phyloP scores from a whole-genome alignment of 2,113 vertebrate genomes.

The Pholis gunnellus region DNA sequence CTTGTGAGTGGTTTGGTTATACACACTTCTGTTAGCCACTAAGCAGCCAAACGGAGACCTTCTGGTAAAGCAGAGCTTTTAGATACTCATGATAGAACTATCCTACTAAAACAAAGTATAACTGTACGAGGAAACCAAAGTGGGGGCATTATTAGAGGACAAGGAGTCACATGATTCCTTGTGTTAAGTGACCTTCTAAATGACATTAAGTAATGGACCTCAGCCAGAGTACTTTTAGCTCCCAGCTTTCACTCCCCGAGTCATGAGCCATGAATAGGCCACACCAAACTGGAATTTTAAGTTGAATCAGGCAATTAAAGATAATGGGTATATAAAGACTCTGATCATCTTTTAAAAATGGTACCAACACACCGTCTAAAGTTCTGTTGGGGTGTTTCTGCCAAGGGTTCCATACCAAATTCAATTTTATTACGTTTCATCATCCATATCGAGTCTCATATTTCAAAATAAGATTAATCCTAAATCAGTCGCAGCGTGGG shows the following conservation, averaged over 20 bases:
- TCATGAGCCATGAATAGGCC: slow-evolving; percentile 42
- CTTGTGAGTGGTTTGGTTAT: background rate
- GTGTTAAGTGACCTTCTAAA: slow-evolving; percentile 27
- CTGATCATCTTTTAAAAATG: background rate
- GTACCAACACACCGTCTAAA: background rate
- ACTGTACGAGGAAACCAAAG: slow-evolving; percentile 20
- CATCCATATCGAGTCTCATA: background rate
- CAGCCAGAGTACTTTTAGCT: slow-evolving; percentile 13
- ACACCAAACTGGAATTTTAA: background rate
- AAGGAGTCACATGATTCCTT: slow-evolving; percentile 21
- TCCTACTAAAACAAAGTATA: background rate
- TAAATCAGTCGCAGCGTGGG: background rate
- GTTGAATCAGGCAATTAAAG: background rate
- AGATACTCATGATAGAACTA: background rate
- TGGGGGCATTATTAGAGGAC: slow-evolving; percentile 33
- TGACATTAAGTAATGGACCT: slow-evolving; percentile 25
- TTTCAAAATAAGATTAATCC: background rate
- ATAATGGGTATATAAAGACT: background rate
- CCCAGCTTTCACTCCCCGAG: slow-evolving; percentile 23
- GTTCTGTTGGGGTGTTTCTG: background rate
- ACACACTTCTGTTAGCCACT: background rate
- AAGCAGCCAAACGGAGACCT: background rate
- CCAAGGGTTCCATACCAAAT: background rate
- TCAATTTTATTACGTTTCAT: background rate
- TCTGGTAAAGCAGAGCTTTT: background rate